Conservation (phyloP, 1,140 invertebrate species). For the Ladona fulva region DNA sequence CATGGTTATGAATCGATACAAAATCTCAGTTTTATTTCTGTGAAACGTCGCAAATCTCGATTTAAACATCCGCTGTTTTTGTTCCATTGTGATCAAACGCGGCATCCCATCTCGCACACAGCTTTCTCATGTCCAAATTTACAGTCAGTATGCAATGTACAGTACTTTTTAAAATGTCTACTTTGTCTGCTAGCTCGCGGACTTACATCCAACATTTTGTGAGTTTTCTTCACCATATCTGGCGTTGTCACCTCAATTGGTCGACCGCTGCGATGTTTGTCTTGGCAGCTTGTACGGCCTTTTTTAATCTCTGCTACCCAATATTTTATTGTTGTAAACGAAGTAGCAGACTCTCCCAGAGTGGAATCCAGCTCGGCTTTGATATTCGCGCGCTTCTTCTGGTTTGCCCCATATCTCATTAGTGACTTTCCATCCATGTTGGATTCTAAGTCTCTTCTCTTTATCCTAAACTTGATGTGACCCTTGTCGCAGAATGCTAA, state of each 20-base stretch:
- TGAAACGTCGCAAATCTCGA: constrained; percentile 21
- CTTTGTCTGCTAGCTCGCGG: constrained; percentile 24
- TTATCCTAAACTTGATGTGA: no score
- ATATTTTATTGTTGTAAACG: no score
- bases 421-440: no score
- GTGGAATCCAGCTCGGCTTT: no score
- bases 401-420: no score
- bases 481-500: no score
- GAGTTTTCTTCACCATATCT: constrained; percentile 24
- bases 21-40: constrained; percentile 18
- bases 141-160: no score
- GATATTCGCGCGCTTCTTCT: no score
- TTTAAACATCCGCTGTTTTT: not conserved
- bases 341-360: no score
- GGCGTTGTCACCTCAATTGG: constrained; percentile 23
- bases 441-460: no score
- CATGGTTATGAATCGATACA: constrained; percentile 22
- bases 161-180: constrained; percentile 25
- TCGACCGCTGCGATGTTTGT: constrained; percentile 26
- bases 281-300: no score
- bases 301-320: no score
- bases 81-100: not conserved
- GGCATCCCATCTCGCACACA: not conserved
- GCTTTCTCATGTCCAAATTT: not conserved
- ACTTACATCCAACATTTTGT: constrained; percentile 21